These are phyloP conservation scores for Graptemys geographica DNA, from an alignment of 2,797 vertebrate species.

Conservation along the genomic window DNA sequence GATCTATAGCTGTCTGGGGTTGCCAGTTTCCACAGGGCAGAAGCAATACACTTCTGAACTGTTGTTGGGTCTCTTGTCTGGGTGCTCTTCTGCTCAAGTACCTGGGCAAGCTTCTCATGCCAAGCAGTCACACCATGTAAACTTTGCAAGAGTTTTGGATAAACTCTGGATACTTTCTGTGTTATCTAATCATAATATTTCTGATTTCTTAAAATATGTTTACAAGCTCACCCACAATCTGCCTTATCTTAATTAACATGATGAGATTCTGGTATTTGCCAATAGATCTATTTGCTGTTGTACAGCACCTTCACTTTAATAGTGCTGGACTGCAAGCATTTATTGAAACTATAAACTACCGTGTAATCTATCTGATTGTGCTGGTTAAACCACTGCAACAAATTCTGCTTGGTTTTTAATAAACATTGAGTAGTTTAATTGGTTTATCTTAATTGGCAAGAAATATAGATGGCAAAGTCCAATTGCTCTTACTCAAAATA, in stretches of 20 bases:
- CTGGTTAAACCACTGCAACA: not conserved
- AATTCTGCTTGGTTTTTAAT: not conserved
- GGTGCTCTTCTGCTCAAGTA: not conserved
- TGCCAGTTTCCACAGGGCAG: not conserved
- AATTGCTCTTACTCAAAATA: not conserved
- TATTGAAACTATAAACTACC: not conserved
- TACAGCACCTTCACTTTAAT: slow-evolving; percentile 1
- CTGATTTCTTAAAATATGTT: not conserved
- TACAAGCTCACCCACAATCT: not conserved
- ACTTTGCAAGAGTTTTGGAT: not conserved
- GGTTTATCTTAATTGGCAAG: not conserved
- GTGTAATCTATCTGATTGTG: not conserved
- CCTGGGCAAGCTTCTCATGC: not conserved
- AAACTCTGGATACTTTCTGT: slow-evolving; percentile 33
- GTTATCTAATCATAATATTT: not conserved
- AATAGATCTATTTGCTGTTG: not conserved
- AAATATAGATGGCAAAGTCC: not conserved
- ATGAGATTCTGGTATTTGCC: slow-evolving; percentile 20
- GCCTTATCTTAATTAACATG: slow-evolving; percentile 42
- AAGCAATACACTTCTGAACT: no score
- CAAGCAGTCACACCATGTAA: not conserved
- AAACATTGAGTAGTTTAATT: not conserved
- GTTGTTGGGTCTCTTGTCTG: not conserved
- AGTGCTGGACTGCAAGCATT: not conserved
- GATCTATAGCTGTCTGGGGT: not conserved